phyloP scores from a whole-genome alignment of 1,140 invertebrate genomes.

The Drosophila ohnishii region DNA sequence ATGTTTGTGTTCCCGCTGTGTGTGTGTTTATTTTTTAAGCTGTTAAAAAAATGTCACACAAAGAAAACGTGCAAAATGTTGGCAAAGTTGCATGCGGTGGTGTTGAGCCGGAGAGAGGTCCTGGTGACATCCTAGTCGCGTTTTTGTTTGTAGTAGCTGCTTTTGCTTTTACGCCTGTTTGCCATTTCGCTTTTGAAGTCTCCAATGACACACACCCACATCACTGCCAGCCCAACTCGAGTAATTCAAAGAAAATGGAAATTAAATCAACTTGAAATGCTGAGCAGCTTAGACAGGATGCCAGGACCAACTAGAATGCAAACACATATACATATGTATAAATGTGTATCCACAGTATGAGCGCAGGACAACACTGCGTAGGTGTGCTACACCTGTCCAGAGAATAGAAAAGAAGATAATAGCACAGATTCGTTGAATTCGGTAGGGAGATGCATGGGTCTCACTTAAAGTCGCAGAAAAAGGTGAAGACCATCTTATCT shows the following conservation, averaged over 20 bases:
- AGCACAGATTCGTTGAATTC: background rate
- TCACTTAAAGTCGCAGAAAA: background rate
- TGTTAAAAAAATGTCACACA: conserved; percentile 58
- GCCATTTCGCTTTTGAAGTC: conserved; percentile 72
- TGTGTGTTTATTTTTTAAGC: conserved; percentile 33
- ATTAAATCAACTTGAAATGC: conserved; percentile 76
- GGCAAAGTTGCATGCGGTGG: conserved; percentile 67
- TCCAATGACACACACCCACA: conserved; percentile 34
- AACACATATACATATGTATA: background rate
- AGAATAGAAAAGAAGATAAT: background rate
- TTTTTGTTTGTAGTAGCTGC: conserved; percentile 28
- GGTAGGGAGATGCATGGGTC: background rate
- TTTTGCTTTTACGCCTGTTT: conserved; percentile 63
- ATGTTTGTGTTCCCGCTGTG: conserved; percentile 38
- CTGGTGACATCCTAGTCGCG: conserved; percentile 16
- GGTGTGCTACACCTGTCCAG: background rate
- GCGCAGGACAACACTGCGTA: background rate
- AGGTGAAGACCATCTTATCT: background rate
- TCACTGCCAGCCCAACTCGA: conserved; percentile 26
- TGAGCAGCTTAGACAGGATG: conserved; percentile 38
- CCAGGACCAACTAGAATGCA: background rate
- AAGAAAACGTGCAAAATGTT: conserved; percentile 67
- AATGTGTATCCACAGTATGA: background rate
- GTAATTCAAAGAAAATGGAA: conserved; percentile 69
- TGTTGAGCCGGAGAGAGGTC: conserved; percentile 12